A percentile compares a stretch with the other conserved stretches of the same genome.
Evolutionary conservation across 2,113 vertebrate species (phyloP).

Genomic region (Camelus bactrianus): DNA sequence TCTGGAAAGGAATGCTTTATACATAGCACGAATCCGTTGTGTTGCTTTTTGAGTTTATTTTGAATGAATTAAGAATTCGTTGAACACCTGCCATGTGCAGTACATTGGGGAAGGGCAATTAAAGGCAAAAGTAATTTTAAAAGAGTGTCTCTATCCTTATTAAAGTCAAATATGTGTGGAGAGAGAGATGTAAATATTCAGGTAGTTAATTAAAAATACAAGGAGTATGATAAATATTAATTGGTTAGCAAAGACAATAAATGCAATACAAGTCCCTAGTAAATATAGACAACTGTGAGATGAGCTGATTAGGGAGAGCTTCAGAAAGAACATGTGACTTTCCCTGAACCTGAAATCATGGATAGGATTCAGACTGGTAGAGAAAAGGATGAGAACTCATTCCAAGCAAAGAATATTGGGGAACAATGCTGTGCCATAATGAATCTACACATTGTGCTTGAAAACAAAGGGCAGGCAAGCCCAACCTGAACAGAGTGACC

Average conservation of each 20-base stretch:
- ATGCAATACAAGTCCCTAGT: background rate
- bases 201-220: constrained; percentile 45
- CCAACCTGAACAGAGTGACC: background rate
- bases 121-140: constrained; percentile 34
- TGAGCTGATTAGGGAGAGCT: background rate
- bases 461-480: background rate
- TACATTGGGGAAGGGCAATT: background rate
- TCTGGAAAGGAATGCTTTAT: constrained; percentile 45
- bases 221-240: constrained; percentile 22
- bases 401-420: background rate
- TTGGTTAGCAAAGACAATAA: constrained; percentile 18
- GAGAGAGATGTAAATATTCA: constrained; percentile 24
- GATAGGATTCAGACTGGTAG: background rate
- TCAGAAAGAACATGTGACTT: background rate
- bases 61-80: constrained; percentile 55
- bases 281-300: background rate
- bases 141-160: constrained; percentile 5
- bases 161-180: constrained; percentile 18
- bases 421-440: background rate
- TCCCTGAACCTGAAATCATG: background rate
- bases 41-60: constrained; percentile 38
- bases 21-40: background rate
- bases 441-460: background rate
- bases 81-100: constrained; percentile 29
- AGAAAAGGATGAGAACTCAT: background rate